phyloP scores from a whole-genome alignment of 2,113 vertebrate species.

The Hystrix cristata region DNA sequence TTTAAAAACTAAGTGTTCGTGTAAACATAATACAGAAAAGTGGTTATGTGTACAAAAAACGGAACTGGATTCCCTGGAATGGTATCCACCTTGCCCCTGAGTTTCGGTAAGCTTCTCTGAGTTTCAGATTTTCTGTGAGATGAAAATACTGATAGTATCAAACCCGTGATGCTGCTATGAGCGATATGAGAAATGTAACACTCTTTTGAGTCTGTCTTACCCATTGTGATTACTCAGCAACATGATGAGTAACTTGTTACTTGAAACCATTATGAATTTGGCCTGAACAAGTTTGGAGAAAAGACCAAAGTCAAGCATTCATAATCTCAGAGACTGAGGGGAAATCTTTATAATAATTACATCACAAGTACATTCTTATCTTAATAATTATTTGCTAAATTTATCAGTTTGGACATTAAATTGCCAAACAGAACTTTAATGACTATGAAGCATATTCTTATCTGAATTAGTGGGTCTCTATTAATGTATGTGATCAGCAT shows the following conservation, averaged over 20 bases:
- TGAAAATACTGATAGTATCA: background rate
- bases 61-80: background rate
- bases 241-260: background rate
- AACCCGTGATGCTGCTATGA: background rate
- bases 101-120: background rate
- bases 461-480: background rate
- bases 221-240: background rate
- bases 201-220: background rate
- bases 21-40: background rate
- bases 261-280: background rate
- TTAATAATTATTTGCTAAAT: slow-evolving; percentile 38
- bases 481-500: background rate
- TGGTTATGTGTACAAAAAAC: background rate
- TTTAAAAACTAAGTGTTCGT: background rate
- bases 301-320: background rate
- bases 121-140: background rate
- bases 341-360: background rate
- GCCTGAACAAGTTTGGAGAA: background rate
- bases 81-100: background rate
- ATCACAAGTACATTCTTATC: background rate
- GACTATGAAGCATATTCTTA: background rate
- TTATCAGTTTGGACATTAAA: background rate
- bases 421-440: background rate
- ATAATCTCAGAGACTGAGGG: background rate
- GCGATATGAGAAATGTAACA: background rate